A percentile compares a stretch with the other conserved stretches of the same genome.
Conservation (phyloP, 1,140 invertebrate species). For the Steinernema khuongi region DNA sequence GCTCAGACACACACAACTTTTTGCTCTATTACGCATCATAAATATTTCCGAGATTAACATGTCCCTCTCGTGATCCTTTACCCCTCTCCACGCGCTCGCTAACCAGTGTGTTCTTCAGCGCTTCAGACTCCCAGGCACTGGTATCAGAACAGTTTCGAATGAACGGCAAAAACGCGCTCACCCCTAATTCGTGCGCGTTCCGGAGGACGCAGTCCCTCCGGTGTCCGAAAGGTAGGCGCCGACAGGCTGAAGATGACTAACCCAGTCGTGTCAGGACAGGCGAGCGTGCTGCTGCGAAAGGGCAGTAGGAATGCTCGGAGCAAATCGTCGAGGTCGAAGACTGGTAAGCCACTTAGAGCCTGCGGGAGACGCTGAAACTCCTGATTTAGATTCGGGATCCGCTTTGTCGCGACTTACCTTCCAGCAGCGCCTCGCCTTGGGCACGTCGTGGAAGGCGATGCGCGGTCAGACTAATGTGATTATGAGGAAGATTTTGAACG, state of each 20-base stretch:
- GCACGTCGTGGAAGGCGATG: constrained; percentile 6
- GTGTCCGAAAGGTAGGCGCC: not conserved
- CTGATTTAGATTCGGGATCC: constrained; percentile 6
- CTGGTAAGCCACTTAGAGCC: not conserved
- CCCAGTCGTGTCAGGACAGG: not conserved
- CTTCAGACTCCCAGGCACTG: too few species aligned
- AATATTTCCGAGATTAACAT: not conserved
- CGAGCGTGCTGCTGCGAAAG: not conserved
- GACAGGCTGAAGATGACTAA: not conserved
- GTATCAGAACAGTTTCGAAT: too few species aligned
- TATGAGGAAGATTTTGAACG: constrained; percentile 52
- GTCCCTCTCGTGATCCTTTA: not conserved
- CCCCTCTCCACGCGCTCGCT: not conserved
- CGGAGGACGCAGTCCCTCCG: not conserved
- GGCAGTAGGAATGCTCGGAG: not conserved
- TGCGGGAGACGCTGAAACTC: not conserved
- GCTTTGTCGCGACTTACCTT: constrained; percentile 21
- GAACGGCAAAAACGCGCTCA: not conserved
- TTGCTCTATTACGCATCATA: not conserved
- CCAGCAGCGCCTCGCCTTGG: constrained; percentile 31
- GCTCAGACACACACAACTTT: not conserved
- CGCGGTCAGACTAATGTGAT: constrained; percentile 35
- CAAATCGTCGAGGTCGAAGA: not conserved
- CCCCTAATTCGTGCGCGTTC: not conserved
- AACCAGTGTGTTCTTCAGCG: not conserved